These are phyloP conservation scores for Drosophila cracens DNA, from an alignment of 2,888 invertebrate genomes.

Conservation along the genomic window DNA sequence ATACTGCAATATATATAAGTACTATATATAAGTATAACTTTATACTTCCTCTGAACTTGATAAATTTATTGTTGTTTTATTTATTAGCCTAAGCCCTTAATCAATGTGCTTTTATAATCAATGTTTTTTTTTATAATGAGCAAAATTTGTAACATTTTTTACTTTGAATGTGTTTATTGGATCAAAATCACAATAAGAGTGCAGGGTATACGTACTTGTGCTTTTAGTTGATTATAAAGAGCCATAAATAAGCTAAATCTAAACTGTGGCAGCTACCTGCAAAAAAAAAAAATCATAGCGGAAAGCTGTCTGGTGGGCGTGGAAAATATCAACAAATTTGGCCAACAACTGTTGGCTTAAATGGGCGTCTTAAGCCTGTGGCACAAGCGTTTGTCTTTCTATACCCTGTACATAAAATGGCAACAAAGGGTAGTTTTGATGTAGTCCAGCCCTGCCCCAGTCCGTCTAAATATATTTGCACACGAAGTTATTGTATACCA, in stretches of 20 bases:
- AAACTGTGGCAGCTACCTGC: constrained; percentile 59
- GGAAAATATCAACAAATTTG: constrained; percentile 51
- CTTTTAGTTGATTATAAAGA: constrained; percentile 15
- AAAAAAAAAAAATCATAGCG: constrained; percentile 7
- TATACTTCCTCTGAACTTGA: neutral
- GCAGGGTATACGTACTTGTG: constrained; percentile 29
- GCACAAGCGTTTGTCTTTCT: neutral
- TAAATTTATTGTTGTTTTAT: neutral
- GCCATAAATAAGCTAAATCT: constrained; percentile 56
- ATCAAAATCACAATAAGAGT: neutral
- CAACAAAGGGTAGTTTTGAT: no score
- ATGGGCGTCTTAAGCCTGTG: constrained; percentile 49
- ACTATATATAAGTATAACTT: neutral
- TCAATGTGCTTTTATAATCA: neutral
- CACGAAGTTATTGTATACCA: neutral
- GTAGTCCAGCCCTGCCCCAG: neutral
- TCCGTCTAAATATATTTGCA: neutral
- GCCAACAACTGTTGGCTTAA: constrained; percentile 61
- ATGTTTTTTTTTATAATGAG: neutral
- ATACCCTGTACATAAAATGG: neutral
- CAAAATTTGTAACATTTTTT: no score
- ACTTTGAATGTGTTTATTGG: neutral
- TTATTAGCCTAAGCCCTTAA: neutral
- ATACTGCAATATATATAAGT: no score
- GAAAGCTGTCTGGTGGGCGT: constrained; percentile 46